phyloP scores from a whole-genome alignment of 53 echinoderm and acorn worm species.

The Astropecten irregularis region DNA sequence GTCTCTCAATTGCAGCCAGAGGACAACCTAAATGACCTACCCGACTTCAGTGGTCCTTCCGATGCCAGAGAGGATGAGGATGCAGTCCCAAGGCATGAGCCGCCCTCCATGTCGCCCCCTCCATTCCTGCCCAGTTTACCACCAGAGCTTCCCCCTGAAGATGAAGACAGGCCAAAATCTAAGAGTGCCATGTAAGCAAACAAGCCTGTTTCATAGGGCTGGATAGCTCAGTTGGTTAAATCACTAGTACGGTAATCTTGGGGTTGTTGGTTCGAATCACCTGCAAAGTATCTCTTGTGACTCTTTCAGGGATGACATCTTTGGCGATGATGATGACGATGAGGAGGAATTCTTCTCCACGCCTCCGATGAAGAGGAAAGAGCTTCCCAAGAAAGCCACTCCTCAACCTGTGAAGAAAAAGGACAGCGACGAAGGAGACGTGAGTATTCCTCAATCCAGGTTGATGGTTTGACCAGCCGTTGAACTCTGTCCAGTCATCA shows the following conservation, averaged over 20 bases:
- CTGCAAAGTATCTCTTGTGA: too few relatives aligned
- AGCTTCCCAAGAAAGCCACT: constrained; percentile 28
- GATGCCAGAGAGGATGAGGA: constrained; percentile 3
- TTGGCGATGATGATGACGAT: constrained; percentile 80
- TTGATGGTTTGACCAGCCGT: not conserved
- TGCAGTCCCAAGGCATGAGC: not conserved
- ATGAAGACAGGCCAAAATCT: constrained; percentile 58
- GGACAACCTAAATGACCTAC: constrained; percentile 51
- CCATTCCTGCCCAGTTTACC: constrained; percentile 82
- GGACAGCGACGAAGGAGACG: constrained; percentile 69
- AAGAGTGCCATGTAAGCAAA: constrained; percentile 40
- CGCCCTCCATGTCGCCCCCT: constrained; percentile 69
- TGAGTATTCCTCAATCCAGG: constrained; percentile 44
- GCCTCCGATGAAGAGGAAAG: constrained; percentile 71
- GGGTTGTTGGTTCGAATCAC: not conserved
- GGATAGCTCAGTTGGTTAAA: too few relatives aligned
- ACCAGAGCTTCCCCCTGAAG: constrained; percentile 74
- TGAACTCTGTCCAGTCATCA: not conserved
- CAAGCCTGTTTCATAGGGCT: not conserved
- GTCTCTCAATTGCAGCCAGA: constrained; percentile 18
- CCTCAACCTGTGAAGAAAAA: constrained; percentile 8
- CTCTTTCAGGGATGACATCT: constrained; percentile 67
- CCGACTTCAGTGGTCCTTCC: constrained; percentile 50
- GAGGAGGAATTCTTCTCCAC: constrained; percentile 75
- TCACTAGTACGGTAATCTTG: too few relatives aligned